Conservation (phyloP, 1,140 invertebrate genomes). For the Drosophila nikananu region DNA sequence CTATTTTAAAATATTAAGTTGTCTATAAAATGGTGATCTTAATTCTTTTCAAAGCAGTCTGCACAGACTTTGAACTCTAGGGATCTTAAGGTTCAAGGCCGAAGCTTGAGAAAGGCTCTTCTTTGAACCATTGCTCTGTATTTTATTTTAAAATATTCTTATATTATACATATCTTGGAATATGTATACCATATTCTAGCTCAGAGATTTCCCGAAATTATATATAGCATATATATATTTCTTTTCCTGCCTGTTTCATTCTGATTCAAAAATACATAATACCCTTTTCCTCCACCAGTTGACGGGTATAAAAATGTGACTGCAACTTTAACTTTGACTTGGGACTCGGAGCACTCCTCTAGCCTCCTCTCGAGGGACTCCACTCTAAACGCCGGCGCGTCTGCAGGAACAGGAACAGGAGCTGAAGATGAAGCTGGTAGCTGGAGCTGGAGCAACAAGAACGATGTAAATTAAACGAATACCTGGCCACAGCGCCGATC, state of each 20-base stretch:
- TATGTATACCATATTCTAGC: neutral
- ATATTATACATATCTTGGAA: neutral
- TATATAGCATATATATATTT: no score
- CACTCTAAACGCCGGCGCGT: slow-evolving; percentile 77
- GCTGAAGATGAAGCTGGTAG: slow-evolving; percentile 4
- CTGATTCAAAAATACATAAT: neutral
- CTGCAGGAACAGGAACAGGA: slow-evolving; percentile 46
- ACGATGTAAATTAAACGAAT: slow-evolving; percentile 82
- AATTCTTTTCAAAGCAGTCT: neutral
- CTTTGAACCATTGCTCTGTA: no score
- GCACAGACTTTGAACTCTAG: neutral
- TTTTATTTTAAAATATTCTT: no score
- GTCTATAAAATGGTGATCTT: no score
- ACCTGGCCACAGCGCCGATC: slow-evolving; percentile 74
- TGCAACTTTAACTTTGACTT: slow-evolving; percentile 22
- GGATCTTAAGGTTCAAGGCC: neutral
- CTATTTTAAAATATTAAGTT: no score
- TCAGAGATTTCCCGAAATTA: no score
- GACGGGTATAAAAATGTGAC: slow-evolving; percentile 54
- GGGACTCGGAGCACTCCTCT: slow-evolving; percentile 8
- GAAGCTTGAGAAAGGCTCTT: rapidly evolving
- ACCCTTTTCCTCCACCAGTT: neutral
- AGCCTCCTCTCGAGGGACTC: no score
- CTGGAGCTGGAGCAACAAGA: slow-evolving; percentile 33
- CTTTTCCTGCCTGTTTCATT: no score